Evolutionary conservation across 2,888 invertebrate species (phyloP), one percentile per base, ranked within the genome.

Genomic region (Oligia latruncula): DNA sequence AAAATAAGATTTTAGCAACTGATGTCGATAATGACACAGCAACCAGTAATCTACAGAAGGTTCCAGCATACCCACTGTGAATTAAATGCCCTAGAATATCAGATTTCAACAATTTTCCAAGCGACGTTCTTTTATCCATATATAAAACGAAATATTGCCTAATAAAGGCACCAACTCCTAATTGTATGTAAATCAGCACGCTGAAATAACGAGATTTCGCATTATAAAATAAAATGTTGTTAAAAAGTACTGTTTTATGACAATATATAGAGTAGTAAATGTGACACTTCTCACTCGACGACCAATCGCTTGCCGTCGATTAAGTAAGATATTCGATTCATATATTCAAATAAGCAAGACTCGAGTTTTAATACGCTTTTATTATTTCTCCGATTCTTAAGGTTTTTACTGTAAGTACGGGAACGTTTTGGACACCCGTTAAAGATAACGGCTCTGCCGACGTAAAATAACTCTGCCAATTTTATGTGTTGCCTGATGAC

Each of bases 251-350:
- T 89, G 90, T 92, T 93, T 93, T 92, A 94, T 93, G 91, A 91
- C 90, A 93, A 93, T 92, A 93, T 93, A 94, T 92, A 91, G 91
- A 88, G 92, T 90, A 92, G 92, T 93, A 91, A 93, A 93, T 87
- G 91, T 92, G 94, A 94, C 93, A 94, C 90, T 94, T 94, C 93
- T 92, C 92, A 93, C 93, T 93, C 91, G 87, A 71, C 90, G 91
- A 89, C 93, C 94, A 92, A 93, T 93, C 91, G 91, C 89, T 91
- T 91, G 90, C 80, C 89, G 89, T 91, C 91, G 91, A 94, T 94
- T 92, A 93, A 93, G 89, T 93, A 92, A 93, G 91, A 92, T 93
- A 93, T 93, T 92, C 91, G 91, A 93, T 92, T 91, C 89, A 91
- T 92, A 91, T 93, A 93, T 93, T 91, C 90, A 93, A 92, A 93